A percentile compares a stretch with the other conserved stretches of the same genome.
These are phyloP conservation scores for Montipora foliosa DNA, from an alignment of 64 coral and sea anemone species.

Conservation along the genomic window DNA sequence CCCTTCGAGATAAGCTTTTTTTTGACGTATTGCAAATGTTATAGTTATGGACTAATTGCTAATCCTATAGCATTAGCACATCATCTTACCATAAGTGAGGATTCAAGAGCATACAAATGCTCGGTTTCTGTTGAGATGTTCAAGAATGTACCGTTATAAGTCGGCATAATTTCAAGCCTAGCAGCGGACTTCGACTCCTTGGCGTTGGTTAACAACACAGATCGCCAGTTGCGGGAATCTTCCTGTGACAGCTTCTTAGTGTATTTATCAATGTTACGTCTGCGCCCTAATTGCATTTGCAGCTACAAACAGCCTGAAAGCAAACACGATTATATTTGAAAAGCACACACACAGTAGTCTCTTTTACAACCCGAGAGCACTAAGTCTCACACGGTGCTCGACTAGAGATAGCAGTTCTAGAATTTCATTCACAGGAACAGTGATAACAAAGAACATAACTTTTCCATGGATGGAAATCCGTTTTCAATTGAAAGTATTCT, in stretches of 20 bases:
- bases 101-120: constrained; percentile 8
- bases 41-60: constrained; percentile 16
- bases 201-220: background rate
- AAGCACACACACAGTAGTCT: constrained; percentile 11
- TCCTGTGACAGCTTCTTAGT: constrained; percentile 30
- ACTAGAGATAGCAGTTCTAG: background rate
- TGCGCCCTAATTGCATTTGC: constrained; percentile 32
- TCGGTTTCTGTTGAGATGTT: background rate
- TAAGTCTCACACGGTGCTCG: background rate
- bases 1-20: constrained; percentile 22
- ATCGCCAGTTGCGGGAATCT: constrained; percentile 6
- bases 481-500: constrained; percentile 80
- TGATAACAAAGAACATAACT: background rate
- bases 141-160: background rate
- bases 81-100: background rate
- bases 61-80: constrained; percentile 44
- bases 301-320: constrained; percentile 18
- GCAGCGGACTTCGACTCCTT: background rate
- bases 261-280: constrained; percentile 51
- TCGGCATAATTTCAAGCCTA: background rate
- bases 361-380: background rate
- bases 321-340: constrained; percentile 15
- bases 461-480: constrained; percentile 59
- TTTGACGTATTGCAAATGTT: constrained; percentile 45
- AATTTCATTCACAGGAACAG: background rate